Base-by-base conservation (phyloP, 2,113 vertebrate species). In the Marcusenius ussheri region DNA sequence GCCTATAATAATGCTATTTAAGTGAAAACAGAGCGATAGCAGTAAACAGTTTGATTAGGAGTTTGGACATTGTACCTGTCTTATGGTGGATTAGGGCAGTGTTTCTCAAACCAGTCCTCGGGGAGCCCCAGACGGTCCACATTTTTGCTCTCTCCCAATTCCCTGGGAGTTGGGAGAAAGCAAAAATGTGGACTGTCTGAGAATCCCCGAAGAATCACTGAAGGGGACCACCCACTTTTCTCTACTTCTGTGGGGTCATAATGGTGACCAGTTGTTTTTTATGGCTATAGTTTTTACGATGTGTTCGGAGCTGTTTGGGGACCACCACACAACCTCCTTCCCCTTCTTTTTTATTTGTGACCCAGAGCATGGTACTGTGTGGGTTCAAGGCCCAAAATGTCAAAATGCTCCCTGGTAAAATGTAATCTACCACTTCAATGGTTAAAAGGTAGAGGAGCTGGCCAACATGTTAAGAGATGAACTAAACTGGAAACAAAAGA, bases 181-280 rank as follows among this genome's bases (percentile, higher is more conserved):
- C 56, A 62, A 62, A 62, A 9, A 62, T 62, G 56, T 62, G 56
- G 56, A 62, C 24, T 62, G 56, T 62, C 56, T 62, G 56, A n/a
- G 24, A 7, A 3, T 62, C 56, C 56, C 24, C 9, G 56, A 9
- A n/a, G 56, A 62, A 62, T n/a, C 56, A n/a, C 56, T 92, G 92
- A 90, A 70, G 45, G 3, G 86, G 95, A 96, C 95, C 96, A 96
- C 95, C 96, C 95, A 95, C 93, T 94, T 94, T 92, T 93, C 92
- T 94, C 94, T 93, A 92, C 95, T 96, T 95, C 93, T 92, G 94
- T 94, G 95, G 93, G 94, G 95, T 95, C 94, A 94, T 92, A 94
- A 94, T 91, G 93, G 94, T 94, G 94, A 92, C 95, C 96, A 96
- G 96, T 96, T 96, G 96, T 92, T 95, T 93, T 96, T 96, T 95